Conservation (phyloP, 2,113 vertebrate genomes). For the Neodon shergylaensis region DNA sequence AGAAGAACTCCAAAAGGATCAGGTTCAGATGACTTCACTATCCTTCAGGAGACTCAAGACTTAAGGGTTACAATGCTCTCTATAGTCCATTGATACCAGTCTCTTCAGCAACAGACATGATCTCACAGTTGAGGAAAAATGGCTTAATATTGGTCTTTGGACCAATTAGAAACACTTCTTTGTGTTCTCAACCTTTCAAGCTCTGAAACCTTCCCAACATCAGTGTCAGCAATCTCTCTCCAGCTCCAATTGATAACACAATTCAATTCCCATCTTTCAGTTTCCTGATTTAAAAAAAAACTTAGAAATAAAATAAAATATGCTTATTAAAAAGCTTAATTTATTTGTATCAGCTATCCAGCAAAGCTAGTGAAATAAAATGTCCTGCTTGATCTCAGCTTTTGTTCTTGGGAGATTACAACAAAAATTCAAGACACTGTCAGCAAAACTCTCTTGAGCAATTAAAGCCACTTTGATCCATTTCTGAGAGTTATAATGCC, state of each 20-base stretch:
- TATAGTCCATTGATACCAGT: not conserved
- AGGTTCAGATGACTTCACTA: not conserved
- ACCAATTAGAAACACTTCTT: not conserved
- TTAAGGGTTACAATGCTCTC: not conserved
- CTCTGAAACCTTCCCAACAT: not conserved
- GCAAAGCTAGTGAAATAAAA: not conserved
- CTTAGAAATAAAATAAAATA: not conserved
- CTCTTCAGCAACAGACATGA: not conserved
- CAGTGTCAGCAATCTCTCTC: not conserved
- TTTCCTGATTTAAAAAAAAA: not conserved
- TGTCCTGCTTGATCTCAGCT: not conserved
- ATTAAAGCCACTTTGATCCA: conserved; percentile 28
- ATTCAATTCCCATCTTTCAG: not conserved
- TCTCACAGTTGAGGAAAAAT: not conserved
- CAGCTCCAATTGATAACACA: not conserved
- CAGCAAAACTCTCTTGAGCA: conserved; percentile 3
- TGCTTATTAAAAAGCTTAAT: not conserved
- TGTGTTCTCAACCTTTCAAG: too few species aligned
- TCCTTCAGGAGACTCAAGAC: not conserved
- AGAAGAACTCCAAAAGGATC: not conserved
- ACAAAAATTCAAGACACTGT: conserved; percentile 9
- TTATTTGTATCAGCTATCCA: not conserved
- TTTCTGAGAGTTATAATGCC: conserved; percentile 14
- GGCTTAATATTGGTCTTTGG: not conserved
- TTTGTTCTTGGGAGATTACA: conserved; percentile 31